These are phyloP conservation scores for Nycteola revayana DNA, from an alignment of 2,888 invertebrate genomes.

Conservation along the genomic window DNA sequence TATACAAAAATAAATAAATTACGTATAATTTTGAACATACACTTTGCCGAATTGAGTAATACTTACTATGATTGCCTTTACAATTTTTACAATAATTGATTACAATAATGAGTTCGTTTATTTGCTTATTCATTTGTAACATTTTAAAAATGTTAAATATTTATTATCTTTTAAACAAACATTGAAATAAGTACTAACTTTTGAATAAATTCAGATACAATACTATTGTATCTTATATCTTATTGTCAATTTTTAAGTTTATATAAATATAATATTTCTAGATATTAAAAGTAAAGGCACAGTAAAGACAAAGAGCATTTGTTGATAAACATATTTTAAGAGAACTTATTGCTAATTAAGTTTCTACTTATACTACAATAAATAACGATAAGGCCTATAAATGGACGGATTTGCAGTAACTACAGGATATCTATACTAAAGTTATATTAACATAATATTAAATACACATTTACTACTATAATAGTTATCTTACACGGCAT, in stretches of 20 bases:
- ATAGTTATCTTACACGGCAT: constrained; percentile 39
- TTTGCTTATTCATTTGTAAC: too few species aligned
- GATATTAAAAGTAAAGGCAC: constrained; percentile 32
- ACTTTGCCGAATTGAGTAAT: too few species aligned
- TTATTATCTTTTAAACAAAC: constrained; percentile 1
- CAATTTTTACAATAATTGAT: too few species aligned
- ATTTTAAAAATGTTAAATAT: too few species aligned
- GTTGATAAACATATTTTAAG: constrained; percentile 4
- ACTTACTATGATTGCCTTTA: too few species aligned
- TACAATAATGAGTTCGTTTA: too few species aligned
- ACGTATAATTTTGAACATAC: too few species aligned
- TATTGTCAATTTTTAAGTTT: constrained; percentile 12
- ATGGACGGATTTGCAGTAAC: constrained; percentile 65
- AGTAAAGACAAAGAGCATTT: constrained; percentile 24
- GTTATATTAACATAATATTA: constrained; percentile 22
- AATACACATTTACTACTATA: constrained; percentile 23
- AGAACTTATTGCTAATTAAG: constrained; percentile 26
- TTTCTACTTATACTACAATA: constrained; percentile 57
- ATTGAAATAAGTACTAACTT: constrained; percentile 12
- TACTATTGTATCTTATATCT: constrained; percentile 1
- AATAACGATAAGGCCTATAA: constrained; percentile 70
- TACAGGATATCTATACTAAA: constrained; percentile 29
- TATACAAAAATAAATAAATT: constrained; percentile 1
- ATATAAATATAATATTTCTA: too few species aligned
- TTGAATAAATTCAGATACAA: constrained; percentile 17